Evolutionary conservation across 2,888 invertebrate genomes (phyloP), one percentile per base, ranked within the genome.

Genomic region (Sericinus montela): DNA sequence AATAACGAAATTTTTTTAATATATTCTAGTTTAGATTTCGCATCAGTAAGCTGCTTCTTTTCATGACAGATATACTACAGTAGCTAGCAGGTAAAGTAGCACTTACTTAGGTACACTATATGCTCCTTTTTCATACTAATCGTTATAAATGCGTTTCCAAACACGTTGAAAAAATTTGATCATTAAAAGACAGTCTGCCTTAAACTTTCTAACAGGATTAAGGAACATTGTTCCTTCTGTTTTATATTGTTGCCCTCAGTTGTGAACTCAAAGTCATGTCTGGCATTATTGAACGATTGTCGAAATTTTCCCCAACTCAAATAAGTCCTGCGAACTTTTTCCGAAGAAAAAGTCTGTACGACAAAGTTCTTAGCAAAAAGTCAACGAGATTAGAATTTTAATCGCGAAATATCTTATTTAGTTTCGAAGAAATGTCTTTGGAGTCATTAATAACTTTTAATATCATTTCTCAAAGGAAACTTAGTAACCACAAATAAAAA

Each of bases 371-470:
- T 30, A 14, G 29, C 49, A 40, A 39, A 40, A 50, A 40, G 34
- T 35, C 45, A 23, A 50, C 50, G 36, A 19, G 45, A 50, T 45
- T 45, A 40, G 50, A 50, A 50, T 45, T 45, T 45, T 50, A 50
- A 50, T 50, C 19, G 36, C 9, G 30, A 40, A 40, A 39, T 41
- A 23, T 36, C 40, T 45, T 48, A 19, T 40, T 45, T 15, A 45
- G 30, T 45, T 45, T 19, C 14, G 30, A n/a, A 10, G 36, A 8
- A 30, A 48, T 28, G 32, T 32, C 40, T 40, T 14, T 30, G 29
- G 36, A 45, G 29, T 45, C 25, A 19, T 45, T 50, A 45, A 41
- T 29, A 16, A 36, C 40, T 41, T 25, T 40, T 29, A 49, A 49
- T 19, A 36, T 48, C n/a, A 25, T 10, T 25, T 15, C 8, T n/a